Conservation (phyloP, 2,888 invertebrate species). For the Drosophila neotestacea region DNA sequence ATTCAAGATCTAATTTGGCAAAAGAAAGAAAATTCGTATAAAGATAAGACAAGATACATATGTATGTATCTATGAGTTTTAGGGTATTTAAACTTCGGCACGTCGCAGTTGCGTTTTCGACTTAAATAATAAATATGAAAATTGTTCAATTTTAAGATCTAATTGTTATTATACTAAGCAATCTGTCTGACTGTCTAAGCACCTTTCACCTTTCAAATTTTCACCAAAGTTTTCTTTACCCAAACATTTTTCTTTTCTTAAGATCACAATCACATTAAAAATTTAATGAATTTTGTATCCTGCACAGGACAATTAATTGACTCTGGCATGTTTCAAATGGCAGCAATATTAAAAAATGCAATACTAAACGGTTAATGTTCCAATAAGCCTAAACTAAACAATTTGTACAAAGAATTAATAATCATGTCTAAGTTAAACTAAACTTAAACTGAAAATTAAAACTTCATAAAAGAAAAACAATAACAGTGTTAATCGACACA, state of each 20-base stretch:
- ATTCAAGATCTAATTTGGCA: too few relatives aligned
- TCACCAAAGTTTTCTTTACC: neutral
- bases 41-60: neutral
- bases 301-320: slow-evolving; percentile 11
- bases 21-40: too few relatives aligned
- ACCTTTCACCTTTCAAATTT: slow-evolving; percentile 10
- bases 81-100: slow-evolving; percentile 6
- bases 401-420: slow-evolving; percentile 57
- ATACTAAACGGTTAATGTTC: slow-evolving; percentile 73
- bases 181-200: slow-evolving; percentile 17
- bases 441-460: slow-evolving; percentile 23
- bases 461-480: slow-evolving; percentile 1
- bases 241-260: neutral
- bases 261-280: slow-evolving; percentile 2
- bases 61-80: too few relatives aligned
- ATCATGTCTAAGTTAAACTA: slow-evolving; percentile 23
- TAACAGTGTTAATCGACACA: slow-evolving; percentile 35
- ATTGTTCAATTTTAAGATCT: neutral
- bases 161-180: slow-evolving; percentile 10
- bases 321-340: slow-evolving; percentile 15
- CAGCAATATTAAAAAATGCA: slow-evolving; percentile 42
- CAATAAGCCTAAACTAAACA: slow-evolving; percentile 53
- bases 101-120: neutral
- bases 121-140: neutral
- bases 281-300: slow-evolving; percentile 5